Conservation (phyloP, 2,797 vertebrate genomes). For the Trichosurus vulpecula region DNA sequence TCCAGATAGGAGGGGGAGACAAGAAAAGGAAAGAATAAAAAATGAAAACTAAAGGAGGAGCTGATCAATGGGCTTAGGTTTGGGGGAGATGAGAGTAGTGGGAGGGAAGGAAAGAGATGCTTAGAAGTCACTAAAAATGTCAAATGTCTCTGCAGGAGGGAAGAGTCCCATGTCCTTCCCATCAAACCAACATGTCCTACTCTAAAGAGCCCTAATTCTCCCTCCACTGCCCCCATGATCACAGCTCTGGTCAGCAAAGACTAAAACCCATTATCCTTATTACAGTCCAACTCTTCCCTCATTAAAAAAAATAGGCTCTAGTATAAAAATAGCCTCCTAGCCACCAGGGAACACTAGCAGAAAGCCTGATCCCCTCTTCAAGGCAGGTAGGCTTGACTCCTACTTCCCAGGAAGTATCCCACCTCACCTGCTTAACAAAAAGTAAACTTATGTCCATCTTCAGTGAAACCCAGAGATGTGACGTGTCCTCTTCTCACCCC, state of each 20-base stretch:
- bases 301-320: neutral
- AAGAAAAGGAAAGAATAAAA: neutral
- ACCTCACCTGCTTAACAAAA: neutral
- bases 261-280: neutral
- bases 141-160: neutral
- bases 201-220: neutral
- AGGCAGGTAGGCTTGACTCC: neutral
- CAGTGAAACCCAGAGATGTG: neutral
- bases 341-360: neutral
- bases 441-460: neutral
- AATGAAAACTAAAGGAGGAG: neutral
- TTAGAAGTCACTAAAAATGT: slow-evolving; percentile 56
- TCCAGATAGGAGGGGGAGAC: neutral
- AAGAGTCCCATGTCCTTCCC: neutral
- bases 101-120: slow-evolving; percentile 1
- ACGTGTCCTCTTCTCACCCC: neutral
- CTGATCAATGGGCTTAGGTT: neutral
- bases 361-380: neutral
- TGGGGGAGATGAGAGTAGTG: neutral
- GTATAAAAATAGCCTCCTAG: neutral
- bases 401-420: neutral
- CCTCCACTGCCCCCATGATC: neutral
- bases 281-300: neutral
- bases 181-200: neutral
- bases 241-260: slow-evolving; percentile 3